Conservation (phyloP, 1,140 invertebrate species). For the Druon quercuslanigerum region DNA sequence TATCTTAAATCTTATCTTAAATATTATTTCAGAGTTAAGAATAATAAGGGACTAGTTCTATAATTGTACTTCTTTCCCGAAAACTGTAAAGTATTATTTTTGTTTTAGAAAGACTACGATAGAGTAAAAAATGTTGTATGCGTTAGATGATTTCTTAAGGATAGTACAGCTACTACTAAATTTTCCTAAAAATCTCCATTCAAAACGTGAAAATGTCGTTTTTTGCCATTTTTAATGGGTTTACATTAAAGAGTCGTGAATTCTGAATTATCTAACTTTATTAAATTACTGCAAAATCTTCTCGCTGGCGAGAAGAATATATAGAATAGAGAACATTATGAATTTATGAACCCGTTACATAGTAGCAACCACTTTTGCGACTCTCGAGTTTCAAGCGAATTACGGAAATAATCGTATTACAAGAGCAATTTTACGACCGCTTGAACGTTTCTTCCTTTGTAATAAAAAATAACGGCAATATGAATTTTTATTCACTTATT, state of each 20-base stretch:
- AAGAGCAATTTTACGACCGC: neutral
- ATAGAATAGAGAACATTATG: neutral
- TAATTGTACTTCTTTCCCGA: too few species aligned
- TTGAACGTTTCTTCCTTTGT: neutral
- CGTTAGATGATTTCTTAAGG: too few species aligned
- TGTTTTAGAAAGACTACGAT: too few species aligned
- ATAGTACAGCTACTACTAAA: too few species aligned
- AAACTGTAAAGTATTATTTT: too few species aligned
- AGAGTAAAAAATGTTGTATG: too few species aligned
- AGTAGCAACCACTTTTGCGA: neutral
- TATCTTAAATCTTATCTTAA: too few species aligned
- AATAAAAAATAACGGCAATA: neutral
- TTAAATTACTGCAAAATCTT: neutral
- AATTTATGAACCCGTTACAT: neutral
- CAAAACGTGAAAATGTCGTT: too few species aligned
- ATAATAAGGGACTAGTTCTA: too few species aligned
- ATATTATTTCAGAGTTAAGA: too few species aligned
- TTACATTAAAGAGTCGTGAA: neutral
- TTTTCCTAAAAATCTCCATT: too few species aligned
- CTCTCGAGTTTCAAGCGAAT: neutral
- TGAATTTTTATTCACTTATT: neutral
- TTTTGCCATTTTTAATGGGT: too few species aligned
- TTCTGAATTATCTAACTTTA: neutral
- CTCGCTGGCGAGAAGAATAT: conserved; percentile 5
- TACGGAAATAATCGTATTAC: neutral